Evolutionary conservation across 2,797 vertebrate species (phyloP).

Genomic region (Crocidura indochinensis): DNA sequence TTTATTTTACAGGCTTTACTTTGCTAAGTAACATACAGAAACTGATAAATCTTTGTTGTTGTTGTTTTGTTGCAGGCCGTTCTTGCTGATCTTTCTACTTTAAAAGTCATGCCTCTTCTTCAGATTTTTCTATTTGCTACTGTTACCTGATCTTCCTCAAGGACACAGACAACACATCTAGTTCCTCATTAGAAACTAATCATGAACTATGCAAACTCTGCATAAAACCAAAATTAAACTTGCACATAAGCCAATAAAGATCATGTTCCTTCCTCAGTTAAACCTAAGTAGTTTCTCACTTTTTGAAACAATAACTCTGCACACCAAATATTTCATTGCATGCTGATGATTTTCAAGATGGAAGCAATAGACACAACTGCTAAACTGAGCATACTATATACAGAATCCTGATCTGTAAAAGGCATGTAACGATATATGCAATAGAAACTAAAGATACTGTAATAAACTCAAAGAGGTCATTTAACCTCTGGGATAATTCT

Average conservation of each 20-base stretch:
- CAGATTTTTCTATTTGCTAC: constrained; percentile 98
- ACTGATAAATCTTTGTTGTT: constrained; percentile 82
- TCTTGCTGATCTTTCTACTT: constrained; percentile 98
- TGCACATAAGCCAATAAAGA: constrained; percentile 84
- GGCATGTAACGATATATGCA: constrained; percentile 86
- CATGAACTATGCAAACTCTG: constrained; percentile 89
- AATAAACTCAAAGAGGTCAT: constrained; percentile 77
- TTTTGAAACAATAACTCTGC: constrained; percentile 76
- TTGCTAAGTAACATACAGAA: constrained; percentile 72
- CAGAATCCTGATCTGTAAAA: constrained; percentile 70
- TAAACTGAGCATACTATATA: not conserved
- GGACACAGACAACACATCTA: constrained; percentile 79
- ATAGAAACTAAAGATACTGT: constrained; percentile 79
- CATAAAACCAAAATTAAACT: constrained; percentile 89
- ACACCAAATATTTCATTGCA: constrained; percentile 79
- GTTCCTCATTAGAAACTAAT: constrained; percentile 86
- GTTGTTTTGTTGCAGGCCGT: constrained; percentile 94
- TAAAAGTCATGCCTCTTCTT: constrained; percentile 99
- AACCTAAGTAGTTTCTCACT: constrained; percentile 81
- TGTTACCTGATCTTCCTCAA: constrained; percentile 91
- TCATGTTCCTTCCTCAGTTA: constrained; percentile 81
- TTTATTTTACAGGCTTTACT: constrained; percentile 19
- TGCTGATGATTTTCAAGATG: constrained; percentile 83
- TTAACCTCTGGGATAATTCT: constrained; percentile 71
- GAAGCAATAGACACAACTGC: constrained; percentile 72